Percentiles rank a stretch among this genome's conserved stretches.
Evolutionary conservation across 1,140 invertebrate species (phyloP).

Genomic region (Zeugodacus cucurbitae): DNA sequence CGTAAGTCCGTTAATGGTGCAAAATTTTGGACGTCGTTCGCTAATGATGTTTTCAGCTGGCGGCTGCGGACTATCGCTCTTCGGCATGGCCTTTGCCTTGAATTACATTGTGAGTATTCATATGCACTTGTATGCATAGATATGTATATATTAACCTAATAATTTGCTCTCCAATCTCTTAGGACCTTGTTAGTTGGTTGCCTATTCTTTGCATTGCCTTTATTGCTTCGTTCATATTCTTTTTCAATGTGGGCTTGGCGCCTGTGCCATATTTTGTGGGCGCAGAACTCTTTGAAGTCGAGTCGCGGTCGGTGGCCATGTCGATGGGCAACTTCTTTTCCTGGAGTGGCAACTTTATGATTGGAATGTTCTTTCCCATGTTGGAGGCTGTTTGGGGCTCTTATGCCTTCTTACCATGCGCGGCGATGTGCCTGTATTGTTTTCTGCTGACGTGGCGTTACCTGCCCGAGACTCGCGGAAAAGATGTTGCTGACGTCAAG

Average conservation of each 20-base stretch:
- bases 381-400: constrained; percentile 72
- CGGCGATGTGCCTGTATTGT: constrained; percentile 69
- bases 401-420: constrained; percentile 78
- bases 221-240: constrained; percentile 78
- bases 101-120: constrained; percentile 68
- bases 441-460: constrained; percentile 73
- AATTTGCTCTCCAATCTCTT: background rate
- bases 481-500: constrained; percentile 71
- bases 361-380: constrained; percentile 81
- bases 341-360: constrained; percentile 88
- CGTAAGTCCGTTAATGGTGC: constrained; percentile 70
- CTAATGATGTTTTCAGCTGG: constrained; percentile 70
- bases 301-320: constrained; percentile 85
- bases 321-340: constrained; percentile 88
- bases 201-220: constrained; percentile 72
- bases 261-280: constrained; percentile 89
- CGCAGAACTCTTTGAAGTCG: constrained; percentile 86
- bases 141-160: background rate
- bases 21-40: constrained; percentile 68
- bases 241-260: constrained; percentile 84
- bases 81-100: constrained; percentile 70
- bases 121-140: background rate
- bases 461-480: constrained; percentile 77
- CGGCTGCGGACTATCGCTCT: constrained; percentile 67
- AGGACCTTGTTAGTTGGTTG: constrained; percentile 70